Evolutionary conservation across 1,140 invertebrate species (phyloP), one percentile per base, ranked within the genome.

Genomic region (Glossosoma conforme): DNA sequence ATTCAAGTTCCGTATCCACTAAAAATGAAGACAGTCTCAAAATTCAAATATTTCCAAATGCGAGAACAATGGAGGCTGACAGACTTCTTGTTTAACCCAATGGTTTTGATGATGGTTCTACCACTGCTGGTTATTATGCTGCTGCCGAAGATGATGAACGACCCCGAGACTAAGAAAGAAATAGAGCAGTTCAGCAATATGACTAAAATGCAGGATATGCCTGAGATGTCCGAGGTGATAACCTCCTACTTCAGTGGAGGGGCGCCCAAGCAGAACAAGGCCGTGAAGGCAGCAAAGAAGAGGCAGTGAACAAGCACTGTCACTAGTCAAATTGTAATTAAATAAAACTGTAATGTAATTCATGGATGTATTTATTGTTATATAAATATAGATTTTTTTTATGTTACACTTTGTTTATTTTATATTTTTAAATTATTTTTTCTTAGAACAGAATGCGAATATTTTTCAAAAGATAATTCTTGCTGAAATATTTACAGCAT

Each of bases 51-150:
- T 75, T 98, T 98, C 71, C 92, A 97, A 75, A 72, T 86, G 11
- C 73, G 94, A 43, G 95, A 98, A 67, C 92, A 97, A 62, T 96
- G 93, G 93, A 82, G 92, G 62, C 58, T 77, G 28, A 96, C 92
- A 8, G 94, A 98, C 71, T 91, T 98, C 62, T 66, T 98, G 1
- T 91, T 97, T 64, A 97, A 92, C 74, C 94, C 95, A 28, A 97
- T 97, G 94, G 89, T 98, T 1, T 77, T 98, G 44, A 98, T 97
- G 87, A 98, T 98, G 93, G 83, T 97, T 18, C 64, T 97, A 40
- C 95, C 95, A 1, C 72, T 98, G 9, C 59, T 97, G 1, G 67
- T 97, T 0, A 90, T 98, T 54, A 88, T 97, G 82, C 77, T 97
- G 48, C 70, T 97, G 59, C 94, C 95, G 8, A 96, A 97, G 72